A percentile compares a stretch with the other conserved stretches of the same genome.
These are phyloP conservation scores for Trichonephila inaurata DNA, from an alignment of 1,140 invertebrate species.

Conservation along the genomic window DNA sequence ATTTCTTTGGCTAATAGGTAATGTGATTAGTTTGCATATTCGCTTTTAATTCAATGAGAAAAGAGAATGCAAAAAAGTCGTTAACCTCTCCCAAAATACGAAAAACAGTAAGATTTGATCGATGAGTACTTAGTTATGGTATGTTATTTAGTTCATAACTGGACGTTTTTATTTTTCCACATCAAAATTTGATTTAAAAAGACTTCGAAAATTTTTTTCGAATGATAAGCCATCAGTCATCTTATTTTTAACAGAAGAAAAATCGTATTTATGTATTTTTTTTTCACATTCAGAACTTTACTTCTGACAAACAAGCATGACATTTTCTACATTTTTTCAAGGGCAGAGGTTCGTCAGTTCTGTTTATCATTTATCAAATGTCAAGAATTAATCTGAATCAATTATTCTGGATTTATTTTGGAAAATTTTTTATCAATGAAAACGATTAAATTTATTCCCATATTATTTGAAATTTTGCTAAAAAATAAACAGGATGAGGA, in stretches of 20 bases:
- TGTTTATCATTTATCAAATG: background rate
- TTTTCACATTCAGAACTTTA: background rate
- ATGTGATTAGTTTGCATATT: background rate
- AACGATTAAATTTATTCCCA: too few species aligned
- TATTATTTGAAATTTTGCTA: too few species aligned
- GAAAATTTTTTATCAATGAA: too few species aligned
- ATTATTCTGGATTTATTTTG: too few species aligned
- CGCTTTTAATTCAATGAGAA: background rate
- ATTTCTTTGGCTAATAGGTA: background rate
- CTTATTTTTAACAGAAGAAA: background rate
- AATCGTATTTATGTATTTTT: background rate
- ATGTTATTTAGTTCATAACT: background rate
- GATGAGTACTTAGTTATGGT: background rate
- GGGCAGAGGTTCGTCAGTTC: background rate
- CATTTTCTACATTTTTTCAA: background rate
- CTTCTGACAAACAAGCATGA: background rate
- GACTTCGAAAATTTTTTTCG: too few species aligned
- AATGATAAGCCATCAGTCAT: background rate
- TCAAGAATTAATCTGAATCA: background rate
- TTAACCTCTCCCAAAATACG: background rate
- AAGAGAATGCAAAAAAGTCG: background rate
- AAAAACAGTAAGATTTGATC: background rate
- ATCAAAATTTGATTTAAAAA: background rate
- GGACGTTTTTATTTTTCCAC: background rate
- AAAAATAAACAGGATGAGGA: too few species aligned